Base-by-base conservation (phyloP, 2,797 vertebrate genomes). In the Arnoldichthys spilopterus region DNA sequence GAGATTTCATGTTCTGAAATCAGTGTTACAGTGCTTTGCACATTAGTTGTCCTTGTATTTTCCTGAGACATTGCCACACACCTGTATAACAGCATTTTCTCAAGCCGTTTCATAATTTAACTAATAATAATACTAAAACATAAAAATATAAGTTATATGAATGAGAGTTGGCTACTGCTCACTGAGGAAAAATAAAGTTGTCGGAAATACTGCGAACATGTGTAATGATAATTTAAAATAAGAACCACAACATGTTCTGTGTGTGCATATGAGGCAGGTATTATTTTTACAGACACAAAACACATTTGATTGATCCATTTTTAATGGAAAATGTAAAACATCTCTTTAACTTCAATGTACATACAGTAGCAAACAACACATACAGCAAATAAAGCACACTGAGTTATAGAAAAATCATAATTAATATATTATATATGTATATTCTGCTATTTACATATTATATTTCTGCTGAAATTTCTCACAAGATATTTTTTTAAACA, bases 261-360 rank as follows among this genome's bases (percentile, higher is more conserved):
- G 40, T 30, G 45, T 70, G 28, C 2, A 12, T 20, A 22, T 15
- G 24, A 26, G 22, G 18, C 54, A 32, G 47, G 11, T 20, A 69
- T 20, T 37, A 66, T n/a, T 11, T 20, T 47, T 2, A 67, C 53
- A 51, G 9, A 58, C 20, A 70, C 47, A 43, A 69, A 20, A 56
- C 13, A 15, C 72, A 79, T 56, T 72, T 92, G 91, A 92, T 93
- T 93, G 94, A 94, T 92, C 93, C 90, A 88, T 95, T 96, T 86
- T 95, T 95, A 95, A 95, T 96, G 94, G 92, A 95, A 95, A 95
- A 95, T 95, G 94, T 95, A 96, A 96, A 96, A 95, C 93, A 93
- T 94, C 91, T 95, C 93, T 95, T 92, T 94, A 94, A 93, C 93
- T 93, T 91, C 92, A 84, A 95, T 94, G 92, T 96, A 96, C 94